Percentiles rank a stretch among this genome's conserved stretches.
phyloP scores from a whole-genome alignment of 2,113 vertebrate species.

The Phaethornis superciliosus region DNA sequence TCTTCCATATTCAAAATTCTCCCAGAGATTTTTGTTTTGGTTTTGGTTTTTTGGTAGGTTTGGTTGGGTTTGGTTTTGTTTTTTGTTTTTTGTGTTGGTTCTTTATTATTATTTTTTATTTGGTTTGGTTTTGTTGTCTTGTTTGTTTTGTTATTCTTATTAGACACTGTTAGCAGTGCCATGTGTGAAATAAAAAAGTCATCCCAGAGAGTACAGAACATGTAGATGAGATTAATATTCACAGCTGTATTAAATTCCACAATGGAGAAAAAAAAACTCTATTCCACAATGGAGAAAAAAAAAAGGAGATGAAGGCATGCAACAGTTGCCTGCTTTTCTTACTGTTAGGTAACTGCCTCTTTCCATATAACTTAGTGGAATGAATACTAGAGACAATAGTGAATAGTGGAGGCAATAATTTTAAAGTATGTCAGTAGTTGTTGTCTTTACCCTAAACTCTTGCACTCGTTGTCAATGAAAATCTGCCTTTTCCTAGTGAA shows the following conservation, averaged over 20 bases:
- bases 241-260: background rate
- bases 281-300: background rate
- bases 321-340: background rate
- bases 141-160: background rate
- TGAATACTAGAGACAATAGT: background rate
- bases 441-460: background rate
- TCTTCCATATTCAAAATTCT: background rate
- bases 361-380: background rate
- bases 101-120: too few relatives aligned
- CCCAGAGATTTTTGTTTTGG: too few relatives aligned
- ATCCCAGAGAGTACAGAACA: background rate
- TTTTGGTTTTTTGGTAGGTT: too few relatives aligned
- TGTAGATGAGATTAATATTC: background rate
- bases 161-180: background rate
- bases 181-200: background rate
- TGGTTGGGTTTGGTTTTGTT: too few relatives aligned
- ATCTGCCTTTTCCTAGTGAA: background rate
- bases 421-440: background rate
- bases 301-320: background rate
- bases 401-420: background rate
- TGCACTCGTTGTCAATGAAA: background rate
- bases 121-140: too few relatives aligned
- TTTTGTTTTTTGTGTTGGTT: background rate
- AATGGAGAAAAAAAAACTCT: too few relatives aligned
- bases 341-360: background rate